phyloP scores from a whole-genome alignment of 2,113 vertebrate species.

The Cinclus cinclus region DNA sequence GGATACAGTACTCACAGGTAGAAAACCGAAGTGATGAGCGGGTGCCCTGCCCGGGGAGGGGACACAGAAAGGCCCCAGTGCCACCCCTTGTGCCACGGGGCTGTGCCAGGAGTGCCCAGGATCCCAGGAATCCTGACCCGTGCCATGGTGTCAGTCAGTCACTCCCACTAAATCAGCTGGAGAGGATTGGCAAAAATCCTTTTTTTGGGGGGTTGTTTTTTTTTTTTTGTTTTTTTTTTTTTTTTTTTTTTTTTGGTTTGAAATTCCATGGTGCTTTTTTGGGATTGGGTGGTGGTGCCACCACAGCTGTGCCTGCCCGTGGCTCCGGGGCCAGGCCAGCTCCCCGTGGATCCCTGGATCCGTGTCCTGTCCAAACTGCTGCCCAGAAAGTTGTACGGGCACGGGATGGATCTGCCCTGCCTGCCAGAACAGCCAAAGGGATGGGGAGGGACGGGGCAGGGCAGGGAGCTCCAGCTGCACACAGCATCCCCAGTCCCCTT shows the following conservation, averaged over 20 bases:
- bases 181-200: conserved; percentile 3
- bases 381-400: not conserved
- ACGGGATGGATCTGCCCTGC: not conserved
- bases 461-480: not conserved
- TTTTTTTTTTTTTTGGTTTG: not conserved
- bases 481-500: not conserved
- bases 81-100: conserved; percentile 63
- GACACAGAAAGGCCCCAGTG: not conserved
- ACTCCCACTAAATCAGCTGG: not conserved
- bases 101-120: conserved; percentile 35
- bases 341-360: not conserved
- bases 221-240: not conserved
- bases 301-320: not conserved
- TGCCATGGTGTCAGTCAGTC: conserved; percentile 5
- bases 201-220: not conserved
- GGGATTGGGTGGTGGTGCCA: not conserved
- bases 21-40: conserved; percentile 71
- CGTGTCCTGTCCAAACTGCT: not conserved
- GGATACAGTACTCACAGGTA: conserved; percentile 77
- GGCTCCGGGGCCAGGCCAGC: not conserved
- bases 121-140: not conserved
- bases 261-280: not conserved
- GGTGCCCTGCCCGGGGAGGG: conserved; percentile 1
- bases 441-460: not conserved
- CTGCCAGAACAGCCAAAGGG: not conserved